Base-by-base conservation (phyloP, 2,888 invertebrate species). In the Busseola fusca region DNA sequence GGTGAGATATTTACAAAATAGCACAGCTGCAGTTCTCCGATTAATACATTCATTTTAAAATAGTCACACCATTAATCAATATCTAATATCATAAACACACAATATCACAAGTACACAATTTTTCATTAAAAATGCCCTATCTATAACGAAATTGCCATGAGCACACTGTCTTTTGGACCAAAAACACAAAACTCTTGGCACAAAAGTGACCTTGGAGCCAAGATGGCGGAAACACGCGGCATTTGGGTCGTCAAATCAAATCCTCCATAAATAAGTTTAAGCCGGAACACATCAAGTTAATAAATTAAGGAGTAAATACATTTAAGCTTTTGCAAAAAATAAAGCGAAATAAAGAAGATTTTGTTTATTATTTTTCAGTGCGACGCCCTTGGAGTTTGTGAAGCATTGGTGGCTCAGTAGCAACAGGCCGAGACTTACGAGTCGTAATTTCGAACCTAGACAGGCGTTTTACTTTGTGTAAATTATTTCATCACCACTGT, bases 161-260 rank as follows among this genome's bases (percentile, higher is more conserved):
- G n/a, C 10, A 1, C 9, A n/a, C n/a, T 18, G 42, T 57, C 12
- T 60, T 60, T 21, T 52, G 37, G n/a, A 40, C n/a, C 18, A 48
- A 7, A 59, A 48, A 34, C 30, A 63, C 64, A 57, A 54, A 71
- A 21, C 30, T 52, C 50, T 63, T 42, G 50, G 27, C 30, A 45
- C 48, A 6, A 68, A 48, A 52, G 12, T 18, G 66, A 64, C 63
- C 76, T 77, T 77, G 67, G 64, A 78, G 16, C 18, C 30, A 45
- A 64, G 67, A 54, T 48, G 74, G 42, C 30, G 30, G 64, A 60
- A 60, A n/a, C 48, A 42, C 18, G 30, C 7, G 56, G 64, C 45
- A 60, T 68, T 72, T 27, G 67, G 73, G 73, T 42, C 67, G 27
- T 72, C 48, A 64, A 78, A 68, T 68, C 64, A 68, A 77, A 77